Base-by-base conservation (phyloP, 1,140 invertebrate species). In the Cyclargus thomasi region DNA sequence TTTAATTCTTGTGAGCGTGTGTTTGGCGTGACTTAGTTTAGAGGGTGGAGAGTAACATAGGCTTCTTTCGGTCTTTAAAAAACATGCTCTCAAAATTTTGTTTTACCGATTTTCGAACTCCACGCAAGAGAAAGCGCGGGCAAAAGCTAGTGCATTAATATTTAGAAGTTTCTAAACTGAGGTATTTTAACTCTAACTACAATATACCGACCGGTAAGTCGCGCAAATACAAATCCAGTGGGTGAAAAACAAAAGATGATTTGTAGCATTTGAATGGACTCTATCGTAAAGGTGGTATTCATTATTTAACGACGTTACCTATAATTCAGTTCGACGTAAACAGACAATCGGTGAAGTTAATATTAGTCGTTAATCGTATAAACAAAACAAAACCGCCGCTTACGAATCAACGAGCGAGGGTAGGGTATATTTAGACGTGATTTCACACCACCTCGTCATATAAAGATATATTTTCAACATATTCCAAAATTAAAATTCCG, bases 361-460 rank as follows among this genome's bases (percentile, higher is more conserved):
- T 59, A 59, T 59, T 59, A 59, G 55, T 59, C 55, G 55, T 59
- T 59, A 59, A 59, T 59, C 55, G 55, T 59, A 20, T 59, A 59
- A 59, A 59, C 55, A 59, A 59, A 55, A 59, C 55, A 59, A 59
- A 59, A 20, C 55, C 18, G 17, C 55, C 55, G 55, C 55, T 59
- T 59, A 59, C 55, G 18, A 59, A 59, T 59, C 55, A 18, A 59
- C 55, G 20, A 20, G 55, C 20, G 55, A 59, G 55, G 55, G 55
- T 59, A 20, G 55, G 21, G 18, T 71, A 55, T 62, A 65, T 71
- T 71, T 68, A 67, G 70, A 18, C 22, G 39, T 71, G 66, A 67
- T 71, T 59, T 59, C 55, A 59, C 55, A 59, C 55, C 18, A 59
- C 55, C 20, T 22, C 55, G 55, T 59, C 55, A 59, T 59, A 59